phyloP scores from a whole-genome alignment of 2,888 invertebrate species.

The Polylopha cassiicola region DNA sequence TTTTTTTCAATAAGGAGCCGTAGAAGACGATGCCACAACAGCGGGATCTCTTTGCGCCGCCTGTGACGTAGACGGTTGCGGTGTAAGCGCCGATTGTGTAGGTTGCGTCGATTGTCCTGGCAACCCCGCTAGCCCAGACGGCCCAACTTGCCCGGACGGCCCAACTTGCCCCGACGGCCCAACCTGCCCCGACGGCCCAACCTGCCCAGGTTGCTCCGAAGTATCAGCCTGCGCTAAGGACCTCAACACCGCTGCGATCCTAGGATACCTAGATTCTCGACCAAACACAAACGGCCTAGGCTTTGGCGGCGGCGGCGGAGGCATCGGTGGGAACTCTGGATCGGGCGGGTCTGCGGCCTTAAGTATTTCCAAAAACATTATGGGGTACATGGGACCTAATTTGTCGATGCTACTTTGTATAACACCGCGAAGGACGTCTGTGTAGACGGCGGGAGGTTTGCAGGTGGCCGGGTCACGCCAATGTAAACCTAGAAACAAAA shows the following conservation, averaged over 20 bases:
- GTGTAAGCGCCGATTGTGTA: no score
- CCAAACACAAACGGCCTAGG: no score
- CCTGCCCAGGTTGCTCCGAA: neutral
- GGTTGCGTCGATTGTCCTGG: no score
- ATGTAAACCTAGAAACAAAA: constrained; percentile 65
- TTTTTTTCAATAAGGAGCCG: constrained; percentile 5
- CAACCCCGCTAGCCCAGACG: no score
- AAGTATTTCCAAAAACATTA: constrained; percentile 80
- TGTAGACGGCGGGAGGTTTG: constrained; percentile 84
- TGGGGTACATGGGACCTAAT: constrained; percentile 85
- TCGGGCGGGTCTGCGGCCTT: no score
- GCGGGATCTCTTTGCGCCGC: no score
- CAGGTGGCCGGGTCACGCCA: constrained; percentile 87
- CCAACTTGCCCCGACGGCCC: neutral
- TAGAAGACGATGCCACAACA: neutral
- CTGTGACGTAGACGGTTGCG: no score
- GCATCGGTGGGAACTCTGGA: no score
- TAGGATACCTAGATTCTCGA: no score
- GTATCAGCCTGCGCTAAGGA: no score
- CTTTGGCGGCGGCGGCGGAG: no score
- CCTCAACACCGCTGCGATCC: no score
- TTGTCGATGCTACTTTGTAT: constrained; percentile 87
- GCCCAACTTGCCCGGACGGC: neutral
- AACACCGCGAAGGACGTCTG: constrained; percentile 86
- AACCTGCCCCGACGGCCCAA: neutral